phyloP scores from a whole-genome alignment of 2,888 invertebrate species.

The Sinodicranocentrus sp. region DNA sequence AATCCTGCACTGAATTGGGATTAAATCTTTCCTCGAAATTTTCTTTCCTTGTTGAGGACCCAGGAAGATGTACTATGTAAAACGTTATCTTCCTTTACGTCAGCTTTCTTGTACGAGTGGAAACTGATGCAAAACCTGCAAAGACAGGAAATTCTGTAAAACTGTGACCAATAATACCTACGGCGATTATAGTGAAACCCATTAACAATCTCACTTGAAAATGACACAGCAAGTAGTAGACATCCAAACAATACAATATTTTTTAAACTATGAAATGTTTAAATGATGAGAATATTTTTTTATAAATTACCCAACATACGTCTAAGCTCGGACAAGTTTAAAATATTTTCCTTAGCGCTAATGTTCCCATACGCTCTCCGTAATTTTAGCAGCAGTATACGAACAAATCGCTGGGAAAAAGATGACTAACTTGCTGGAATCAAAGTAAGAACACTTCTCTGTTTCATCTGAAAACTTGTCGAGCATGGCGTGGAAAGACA shows the following conservation, averaged over 20 bases:
- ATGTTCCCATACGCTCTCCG: constrained; percentile 33
- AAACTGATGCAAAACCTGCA: neutral
- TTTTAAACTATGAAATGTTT: neutral
- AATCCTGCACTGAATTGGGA: neutral
- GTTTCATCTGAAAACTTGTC: neutral
- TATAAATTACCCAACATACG: neutral
- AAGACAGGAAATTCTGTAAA: no score
- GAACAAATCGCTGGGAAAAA: constrained; percentile 67
- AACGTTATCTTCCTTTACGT: neutral
- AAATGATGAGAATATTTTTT: neutral
- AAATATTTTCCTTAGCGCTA: constrained; percentile 55
- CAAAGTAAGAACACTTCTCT: neutral
- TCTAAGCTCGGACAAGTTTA: neutral
- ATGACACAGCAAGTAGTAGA: neutral
- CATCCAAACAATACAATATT: neutral
- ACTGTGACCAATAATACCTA: no score
- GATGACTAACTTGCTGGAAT: constrained; percentile 32
- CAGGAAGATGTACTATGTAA: neutral
- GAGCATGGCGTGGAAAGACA: neutral
- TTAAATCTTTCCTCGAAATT: neutral
- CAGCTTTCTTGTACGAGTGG: neutral
- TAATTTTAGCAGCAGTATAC: constrained; percentile 22
- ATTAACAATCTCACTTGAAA: neutral
- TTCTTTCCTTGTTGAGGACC: neutral
- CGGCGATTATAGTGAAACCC: neutral